Evolutionary conservation across 2,113 vertebrate genomes (phyloP), one percentile per base, ranked within the genome.

Genomic region (Hirundichthys speculiger): DNA sequence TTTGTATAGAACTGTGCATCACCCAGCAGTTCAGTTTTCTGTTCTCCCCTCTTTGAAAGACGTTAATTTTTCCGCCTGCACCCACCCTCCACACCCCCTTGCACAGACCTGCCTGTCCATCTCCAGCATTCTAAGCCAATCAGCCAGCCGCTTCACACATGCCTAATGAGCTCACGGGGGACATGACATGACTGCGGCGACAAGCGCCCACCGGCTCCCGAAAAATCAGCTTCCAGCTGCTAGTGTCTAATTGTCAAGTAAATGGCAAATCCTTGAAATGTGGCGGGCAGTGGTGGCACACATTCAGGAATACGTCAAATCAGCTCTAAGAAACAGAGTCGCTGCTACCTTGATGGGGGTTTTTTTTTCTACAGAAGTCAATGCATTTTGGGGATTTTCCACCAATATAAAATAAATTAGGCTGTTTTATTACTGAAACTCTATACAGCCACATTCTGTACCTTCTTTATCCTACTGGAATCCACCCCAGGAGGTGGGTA

Each of bases 151-250:
- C 64, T 71, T 64, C 55, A 63, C 65, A 70, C 73, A 73, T 69
- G 64, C 73, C 70, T 86, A 87, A 88, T 84, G 83, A 85, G 78
- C 86, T 85, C 83, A 86, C 69, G 1, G 73, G 80, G 86, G 76
- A 86, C 34, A 66, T 75, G 75, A 78, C 76, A 69, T 64, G 62
- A 84, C 67, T 72, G 72, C 13, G 25, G 66, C 54, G 61, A 85
- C 82, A 66, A 61, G 73, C 65, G 34, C 61, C 56, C 53, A 56
- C 75, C 5, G 19, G 63, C 53, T 52, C 69, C 24, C 24, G 34
- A 72, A 56, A 87, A 81, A 87, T 88, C 87, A 86, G 58, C 82
- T 66, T 87, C 87, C 87, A 87, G 86, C 83, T 88, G 84, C 75
- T 78, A 19, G 79, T 27, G 41, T 79, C 80, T 89, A 87, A 90